Evolutionary conservation across 2,797 vertebrate species (phyloP), one percentile per base, ranked within the genome.

Genomic region (Pagetopsis macropterus): DNA sequence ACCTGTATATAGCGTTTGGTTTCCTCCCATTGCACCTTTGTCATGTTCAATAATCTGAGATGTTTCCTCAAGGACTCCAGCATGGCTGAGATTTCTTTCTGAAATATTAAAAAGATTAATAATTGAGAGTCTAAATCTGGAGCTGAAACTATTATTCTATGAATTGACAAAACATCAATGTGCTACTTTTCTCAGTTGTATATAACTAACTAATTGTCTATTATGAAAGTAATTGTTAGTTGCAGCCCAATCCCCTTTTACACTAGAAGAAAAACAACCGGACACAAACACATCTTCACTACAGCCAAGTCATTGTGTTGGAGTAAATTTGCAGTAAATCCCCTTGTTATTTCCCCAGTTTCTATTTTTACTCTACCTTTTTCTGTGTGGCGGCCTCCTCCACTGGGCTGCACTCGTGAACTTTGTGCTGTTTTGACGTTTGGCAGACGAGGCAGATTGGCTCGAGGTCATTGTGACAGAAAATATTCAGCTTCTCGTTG

Each of bases 391-490:
- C 83, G 0, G 90, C 94, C 50, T 94, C 92, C 17, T 85, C 84
- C 11, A 91, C 49, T 0, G 89, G 74, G 51, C 74, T 81, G 74
- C 87, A 92, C 3, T 85, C 27, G 0, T 95, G 93, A 27, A 89
- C 69, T 72, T 57, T 92, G 5, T 95, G 94, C 9, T 55, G 68
- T 41, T 23, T 91, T 16, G 92, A 92, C 4, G 75, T 60, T 3
- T 88, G 88, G 74, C 93, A 94, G 59, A 83, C 3, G 0, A 85
- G 49, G 44, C 93, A 94, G 56, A 94, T 90, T 27, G 79, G 85
- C 72, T 90, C 73, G 13, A 89, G 84, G 1, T 94, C 92, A 0
- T 91, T 92, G 33, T 84, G 76, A 60, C 94, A 95, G 49, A 93
- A 95, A 8, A 93, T 17, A 10, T 59, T 87, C 19, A 93, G 77